Base-by-base conservation (phyloP, 2,888 invertebrate species). In the Phalangium opilio region DNA sequence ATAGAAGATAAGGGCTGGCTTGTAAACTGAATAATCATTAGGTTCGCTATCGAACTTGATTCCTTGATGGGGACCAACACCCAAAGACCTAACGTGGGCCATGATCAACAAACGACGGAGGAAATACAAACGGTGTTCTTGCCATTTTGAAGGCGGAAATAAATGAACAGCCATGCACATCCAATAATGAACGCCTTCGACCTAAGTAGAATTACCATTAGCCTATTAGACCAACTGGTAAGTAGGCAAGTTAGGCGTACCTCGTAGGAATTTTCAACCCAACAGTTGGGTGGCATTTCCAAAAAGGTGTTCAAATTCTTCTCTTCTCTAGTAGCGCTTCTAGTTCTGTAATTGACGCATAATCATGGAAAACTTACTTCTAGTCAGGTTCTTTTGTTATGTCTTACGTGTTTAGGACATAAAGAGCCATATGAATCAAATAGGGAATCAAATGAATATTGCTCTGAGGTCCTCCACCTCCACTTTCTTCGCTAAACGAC, bases 361-460 rank as follows among this genome's bases (percentile, higher is more conserved):
- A 27, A 7, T 7, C 27, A 27, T 7, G 4, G 8, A 27, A 27
- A 7, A 8, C 27, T 27, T 7, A 27, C 27, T 27, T 27, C 27
- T 8, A 27, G 8, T 27, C 8, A n/a, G 27, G 27, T 27, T 27
- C 5, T 7, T 8, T 7, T 27, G 27, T 8, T 27, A 27, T 27
- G 8, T 27, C 66, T 59, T 57, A 68, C 64, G 90, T 89, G 64
- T 91, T 85, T 59, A 90, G 77, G 54, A 89, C 83, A 66, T 95
- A 95, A 15, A 95, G 78, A 17, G 89, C 86, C 77, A 90, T 89
- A 66, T 95, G 93, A 53, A 85, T 72, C 47, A 95, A 73, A 64
- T 93, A 93, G 8, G 95, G 95, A 53, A 93, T 78, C 61, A 96
- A 79, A 70, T 95, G 90, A 81, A 95, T 83, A 70, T 95, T 95